Conservation (phyloP, 1,140 invertebrate species). For the Brachionus asplanchnoidis region DNA sequence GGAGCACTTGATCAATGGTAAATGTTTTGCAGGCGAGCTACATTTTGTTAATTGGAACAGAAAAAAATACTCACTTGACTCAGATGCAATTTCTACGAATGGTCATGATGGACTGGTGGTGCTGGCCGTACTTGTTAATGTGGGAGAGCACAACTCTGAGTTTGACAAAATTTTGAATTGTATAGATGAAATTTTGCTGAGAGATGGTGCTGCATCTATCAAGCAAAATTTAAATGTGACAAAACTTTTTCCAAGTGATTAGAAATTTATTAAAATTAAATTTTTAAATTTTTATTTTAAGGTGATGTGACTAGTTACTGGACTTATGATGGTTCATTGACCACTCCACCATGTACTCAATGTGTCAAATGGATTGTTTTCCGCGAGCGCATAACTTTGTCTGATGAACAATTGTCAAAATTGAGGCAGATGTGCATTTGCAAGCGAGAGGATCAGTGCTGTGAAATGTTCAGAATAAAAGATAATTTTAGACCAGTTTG, state of each 20-base stretch:
- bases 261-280: not conserved
- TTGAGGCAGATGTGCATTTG: not conserved
- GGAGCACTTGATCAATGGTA: conserved; percentile 68
- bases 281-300: not conserved
- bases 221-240: not conserved
- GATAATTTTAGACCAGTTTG: conserved; percentile 28
- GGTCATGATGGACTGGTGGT: conserved; percentile 80
- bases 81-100: conserved; percentile 66
- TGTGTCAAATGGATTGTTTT: conserved; percentile 82
- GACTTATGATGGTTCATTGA: conserved; percentile 76
- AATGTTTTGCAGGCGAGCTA: conserved; percentile 79
- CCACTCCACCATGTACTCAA: conserved; percentile 81
- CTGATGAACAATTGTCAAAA: not conserved
- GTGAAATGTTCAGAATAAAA: not conserved
- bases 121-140: conserved; percentile 79
- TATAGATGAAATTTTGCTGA: not conserved
- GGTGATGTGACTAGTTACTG: conserved; percentile 54
- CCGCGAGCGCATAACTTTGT: conserved; percentile 59
- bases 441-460: not conserved
- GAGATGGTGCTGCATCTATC: not conserved
- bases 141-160: conserved; percentile 48
- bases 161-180: conserved; percentile 14
- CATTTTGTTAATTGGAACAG: conserved; percentile 91
- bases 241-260: conserved; percentile 26
- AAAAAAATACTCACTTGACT: conserved; percentile 72